A percentile compares a stretch with the other conserved stretches of the same genome.
Conservation (phyloP, 1,140 invertebrate genomes). For the Globodera ellingtonae region DNA sequence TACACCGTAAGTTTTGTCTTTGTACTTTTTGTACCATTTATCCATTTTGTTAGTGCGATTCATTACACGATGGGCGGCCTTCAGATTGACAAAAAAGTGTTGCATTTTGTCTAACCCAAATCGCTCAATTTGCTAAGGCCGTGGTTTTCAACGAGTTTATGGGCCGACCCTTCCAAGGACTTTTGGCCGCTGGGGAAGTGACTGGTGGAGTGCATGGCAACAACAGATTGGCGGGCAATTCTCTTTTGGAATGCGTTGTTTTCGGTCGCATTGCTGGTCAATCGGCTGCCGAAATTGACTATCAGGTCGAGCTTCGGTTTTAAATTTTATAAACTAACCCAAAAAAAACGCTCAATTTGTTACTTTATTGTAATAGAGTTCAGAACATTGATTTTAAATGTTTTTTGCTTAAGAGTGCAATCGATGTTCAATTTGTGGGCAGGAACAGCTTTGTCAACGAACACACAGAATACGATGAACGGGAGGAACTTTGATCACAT, state of each 20-base stretch:
- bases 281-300: constrained; percentile 54
- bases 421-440: not conserved
- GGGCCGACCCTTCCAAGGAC: constrained; percentile 57
- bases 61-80: constrained; percentile 66
- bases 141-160: constrained; percentile 59
- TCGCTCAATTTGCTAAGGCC: constrained; percentile 30
- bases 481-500: constrained; percentile 16
- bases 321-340: not conserved
- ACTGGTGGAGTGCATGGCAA: constrained; percentile 66
- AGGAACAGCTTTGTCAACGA: not conserved
- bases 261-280: constrained; percentile 65
- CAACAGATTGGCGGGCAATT: constrained; percentile 66
- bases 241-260: constrained; percentile 66
- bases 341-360: not conserved
- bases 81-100: constrained; percentile 57
- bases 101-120: not conserved
- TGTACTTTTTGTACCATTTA: not conserved
- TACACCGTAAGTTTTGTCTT: constrained; percentile 51
- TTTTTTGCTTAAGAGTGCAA: not conserved
- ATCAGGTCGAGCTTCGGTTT: constrained; percentile 15
- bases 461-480: not conserved
- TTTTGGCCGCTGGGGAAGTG: constrained; percentile 66
- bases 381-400: no score
- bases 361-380: no score
- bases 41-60: constrained; percentile 43